Conservation (phyloP, 2,797 vertebrate species). For the Naso thynnoides region DNA sequence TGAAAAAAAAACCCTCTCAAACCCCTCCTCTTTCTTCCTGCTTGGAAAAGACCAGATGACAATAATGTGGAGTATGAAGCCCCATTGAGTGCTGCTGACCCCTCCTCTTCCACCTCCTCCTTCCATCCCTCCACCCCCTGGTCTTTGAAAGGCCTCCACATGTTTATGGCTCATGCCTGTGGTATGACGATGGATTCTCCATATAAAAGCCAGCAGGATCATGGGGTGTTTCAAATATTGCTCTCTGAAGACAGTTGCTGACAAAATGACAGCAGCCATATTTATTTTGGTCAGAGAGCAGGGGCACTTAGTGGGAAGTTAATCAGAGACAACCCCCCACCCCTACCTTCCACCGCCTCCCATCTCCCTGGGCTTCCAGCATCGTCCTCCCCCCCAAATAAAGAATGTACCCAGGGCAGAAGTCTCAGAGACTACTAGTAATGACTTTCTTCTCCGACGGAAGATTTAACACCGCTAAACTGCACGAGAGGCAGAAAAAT, state of each 20-base stretch:
- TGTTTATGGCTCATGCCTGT: slow-evolving; percentile 88
- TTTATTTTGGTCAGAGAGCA: slow-evolving; percentile 87
- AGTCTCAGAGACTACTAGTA: slow-evolving; percentile 70
- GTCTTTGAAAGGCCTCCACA: slow-evolving; percentile 85
- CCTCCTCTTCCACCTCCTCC: slow-evolving; percentile 68
- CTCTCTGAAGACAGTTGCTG: slow-evolving; percentile 86
- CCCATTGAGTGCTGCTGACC: slow-evolving; percentile 70
- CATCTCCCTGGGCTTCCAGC: slow-evolving; percentile 42
- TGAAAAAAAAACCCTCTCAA: slow-evolving; percentile 62
- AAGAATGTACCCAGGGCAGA: slow-evolving; percentile 75
- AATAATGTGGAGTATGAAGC: slow-evolving; percentile 78
- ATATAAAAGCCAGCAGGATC: slow-evolving; percentile 85
- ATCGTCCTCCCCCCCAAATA: slow-evolving; percentile 23
- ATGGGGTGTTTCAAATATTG: slow-evolving; percentile 86
- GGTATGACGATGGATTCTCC: slow-evolving; percentile 89
- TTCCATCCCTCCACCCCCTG: slow-evolving; percentile 65
- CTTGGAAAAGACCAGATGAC: slow-evolving; percentile 82
- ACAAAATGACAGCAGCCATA: slow-evolving; percentile 86
- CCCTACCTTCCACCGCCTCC: not conserved
- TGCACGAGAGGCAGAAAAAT: slow-evolving; percentile 63
- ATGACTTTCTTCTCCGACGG: slow-evolving; percentile 72
- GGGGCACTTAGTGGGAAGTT: slow-evolving; percentile 84
- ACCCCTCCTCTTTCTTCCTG: slow-evolving; percentile 75
- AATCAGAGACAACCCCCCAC: slow-evolving; percentile 72
- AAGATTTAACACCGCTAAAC: slow-evolving; percentile 74